phyloP scores from a whole-genome alignment of 35 echinoderm and acorn worm species.

The Acanthaster planci region DNA sequence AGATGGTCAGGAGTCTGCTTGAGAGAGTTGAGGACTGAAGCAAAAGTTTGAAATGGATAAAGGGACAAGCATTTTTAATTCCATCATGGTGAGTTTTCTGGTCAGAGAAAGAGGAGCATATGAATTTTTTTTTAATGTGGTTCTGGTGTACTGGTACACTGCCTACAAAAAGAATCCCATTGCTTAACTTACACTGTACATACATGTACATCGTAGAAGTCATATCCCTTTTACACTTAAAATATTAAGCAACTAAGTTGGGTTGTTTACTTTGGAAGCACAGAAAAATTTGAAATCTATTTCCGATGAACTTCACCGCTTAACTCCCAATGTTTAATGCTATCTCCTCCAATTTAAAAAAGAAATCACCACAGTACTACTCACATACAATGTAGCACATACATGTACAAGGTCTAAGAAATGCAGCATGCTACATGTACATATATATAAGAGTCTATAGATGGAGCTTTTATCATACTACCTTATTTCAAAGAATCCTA shows the following conservation, averaged over 20 bases:
- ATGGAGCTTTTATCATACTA: not conserved
- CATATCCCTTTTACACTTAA: too few species aligned
- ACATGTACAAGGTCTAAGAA: not conserved
- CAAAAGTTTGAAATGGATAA: not conserved
- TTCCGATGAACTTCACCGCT: not conserved
- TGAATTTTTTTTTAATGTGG: too few species aligned
- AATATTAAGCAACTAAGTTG: too few species aligned
- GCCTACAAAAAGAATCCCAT: too few species aligned
- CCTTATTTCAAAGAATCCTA: not conserved
- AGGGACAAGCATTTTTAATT: too few species aligned
- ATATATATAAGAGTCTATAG: not conserved
- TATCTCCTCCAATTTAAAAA: not conserved
- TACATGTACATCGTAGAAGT: too few species aligned
- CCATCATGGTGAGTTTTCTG: too few species aligned
- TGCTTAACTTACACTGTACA: too few species aligned
- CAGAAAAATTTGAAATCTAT: too few species aligned
- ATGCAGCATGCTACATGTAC: not conserved
- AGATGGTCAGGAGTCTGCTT: not conserved
- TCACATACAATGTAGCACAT: not conserved
- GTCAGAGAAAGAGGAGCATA: too few species aligned
- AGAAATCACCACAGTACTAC: not conserved
- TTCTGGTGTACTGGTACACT: too few species aligned
- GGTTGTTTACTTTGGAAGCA: too few species aligned
- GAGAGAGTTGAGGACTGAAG: not conserved
- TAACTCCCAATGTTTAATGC: not conserved